A percentile compares a stretch with the other conserved stretches of the same genome.
These are phyloP conservation scores for Podarcis cretensis DNA, from an alignment of 2,113 vertebrate genomes.

Conservation along the genomic window DNA sequence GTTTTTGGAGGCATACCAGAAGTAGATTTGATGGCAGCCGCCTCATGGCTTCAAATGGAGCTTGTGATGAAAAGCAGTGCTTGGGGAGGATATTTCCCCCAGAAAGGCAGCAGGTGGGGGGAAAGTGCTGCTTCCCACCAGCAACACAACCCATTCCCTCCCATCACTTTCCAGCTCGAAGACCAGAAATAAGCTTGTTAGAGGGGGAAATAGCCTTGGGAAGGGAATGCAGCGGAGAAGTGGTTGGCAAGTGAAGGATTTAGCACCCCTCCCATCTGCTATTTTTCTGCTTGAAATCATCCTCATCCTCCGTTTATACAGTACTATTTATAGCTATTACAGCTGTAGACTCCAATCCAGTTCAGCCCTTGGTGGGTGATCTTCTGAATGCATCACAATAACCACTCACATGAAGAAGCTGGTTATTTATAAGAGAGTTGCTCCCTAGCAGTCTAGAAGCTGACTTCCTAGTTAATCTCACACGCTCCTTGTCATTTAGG, in stretches of 20 bases:
- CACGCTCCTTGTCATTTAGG: not conserved
- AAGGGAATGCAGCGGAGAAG: too few relatives aligned
- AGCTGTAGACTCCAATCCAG: too few relatives aligned
- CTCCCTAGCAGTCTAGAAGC: not conserved
- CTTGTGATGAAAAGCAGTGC: not conserved
- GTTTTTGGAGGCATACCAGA: not conserved
- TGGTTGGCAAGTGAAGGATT: too few relatives aligned
- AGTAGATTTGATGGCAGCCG: too few relatives aligned
- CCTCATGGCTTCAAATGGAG: too few relatives aligned
- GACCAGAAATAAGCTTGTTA: too few relatives aligned
- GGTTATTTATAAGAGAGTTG: not conserved
- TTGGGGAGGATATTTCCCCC: not conserved
- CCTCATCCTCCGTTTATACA: not conserved
- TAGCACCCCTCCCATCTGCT: not conserved
- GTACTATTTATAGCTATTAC: too few relatives aligned
- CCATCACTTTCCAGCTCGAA: too few relatives aligned
- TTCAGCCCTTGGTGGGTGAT: not conserved
- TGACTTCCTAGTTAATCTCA: constrained; percentile 17
- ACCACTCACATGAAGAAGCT: not conserved
- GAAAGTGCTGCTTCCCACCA: not conserved
- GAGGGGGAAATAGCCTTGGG: too few relatives aligned
- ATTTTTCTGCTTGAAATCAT: not conserved
- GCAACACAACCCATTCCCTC: not conserved
- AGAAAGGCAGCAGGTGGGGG: not conserved
- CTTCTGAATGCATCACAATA: not conserved